A percentile compares a stretch with the other conserved stretches of the same genome.
Evolutionary conservation across 2,797 vertebrate genomes (phyloP).

Genomic region (Neomorphus geoffroyi): DNA sequence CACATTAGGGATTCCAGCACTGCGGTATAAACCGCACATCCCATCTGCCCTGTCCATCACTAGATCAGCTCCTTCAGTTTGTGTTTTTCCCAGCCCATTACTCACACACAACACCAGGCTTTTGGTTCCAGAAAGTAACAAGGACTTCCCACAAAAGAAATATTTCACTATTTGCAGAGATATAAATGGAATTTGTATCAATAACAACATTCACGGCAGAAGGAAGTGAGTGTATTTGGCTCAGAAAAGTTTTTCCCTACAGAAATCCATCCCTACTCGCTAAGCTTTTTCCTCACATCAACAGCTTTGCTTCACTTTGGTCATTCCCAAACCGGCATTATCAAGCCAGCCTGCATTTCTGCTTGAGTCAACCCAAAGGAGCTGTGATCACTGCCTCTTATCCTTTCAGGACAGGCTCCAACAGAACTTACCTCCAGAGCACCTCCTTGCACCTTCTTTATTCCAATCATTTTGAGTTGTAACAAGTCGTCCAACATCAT

Average conservation of each 20-base stretch:
- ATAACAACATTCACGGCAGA: background rate
- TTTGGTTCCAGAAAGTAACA: background rate
- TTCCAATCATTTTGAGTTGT: slow-evolving; percentile 97
- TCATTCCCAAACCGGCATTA: background rate
- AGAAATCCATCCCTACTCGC: background rate
- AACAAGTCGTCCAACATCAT: slow-evolving; percentile 91
- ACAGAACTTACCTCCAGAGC: slow-evolving; percentile 85
- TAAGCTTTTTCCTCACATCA: background rate
- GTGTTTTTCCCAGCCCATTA: fast-evolving
- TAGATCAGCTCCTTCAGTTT: fast-evolving
- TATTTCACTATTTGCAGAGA: background rate
- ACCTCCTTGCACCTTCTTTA: slow-evolving; percentile 98
- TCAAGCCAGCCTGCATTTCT: background rate
- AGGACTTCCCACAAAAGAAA: background rate
- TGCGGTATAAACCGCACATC: background rate
- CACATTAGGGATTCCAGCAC: background rate
- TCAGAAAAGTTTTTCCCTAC: background rate
- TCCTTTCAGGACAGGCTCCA: fast-evolving
- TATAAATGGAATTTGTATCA: background rate
- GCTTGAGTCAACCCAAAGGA: background rate
- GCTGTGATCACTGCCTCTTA: fast-evolving
- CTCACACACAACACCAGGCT: background rate
- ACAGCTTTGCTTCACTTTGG: background rate
- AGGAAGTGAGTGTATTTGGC: background rate
- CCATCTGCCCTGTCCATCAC: background rate